These are phyloP conservation scores for Marisa cornuarietis DNA, from an alignment of 1,140 invertebrate species.

Conservation along the genomic window DNA sequence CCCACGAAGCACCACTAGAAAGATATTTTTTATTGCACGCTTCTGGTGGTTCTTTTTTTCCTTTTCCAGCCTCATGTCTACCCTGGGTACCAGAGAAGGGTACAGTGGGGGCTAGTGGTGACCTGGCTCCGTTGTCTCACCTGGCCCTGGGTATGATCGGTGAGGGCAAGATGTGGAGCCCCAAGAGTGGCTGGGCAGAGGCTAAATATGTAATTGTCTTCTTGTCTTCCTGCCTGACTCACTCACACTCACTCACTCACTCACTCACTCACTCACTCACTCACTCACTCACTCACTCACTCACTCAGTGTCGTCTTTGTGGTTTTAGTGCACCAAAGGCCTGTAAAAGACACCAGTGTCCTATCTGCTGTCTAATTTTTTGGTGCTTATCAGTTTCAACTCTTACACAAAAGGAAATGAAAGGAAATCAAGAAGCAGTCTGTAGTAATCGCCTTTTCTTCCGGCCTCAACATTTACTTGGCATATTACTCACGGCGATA, in stretches of 20 bases:
- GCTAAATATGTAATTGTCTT: constrained; percentile 71
- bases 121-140: constrained; percentile 78
- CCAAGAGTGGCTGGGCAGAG: constrained; percentile 76
- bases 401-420: no score
- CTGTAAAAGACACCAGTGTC: no score
- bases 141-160: constrained; percentile 77
- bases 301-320: not conserved
- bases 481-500: no score
- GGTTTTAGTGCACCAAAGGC: no score
- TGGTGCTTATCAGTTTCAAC: not conserved
- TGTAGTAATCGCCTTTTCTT: no score
- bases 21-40: not conserved
- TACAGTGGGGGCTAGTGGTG: constrained; percentile 79
- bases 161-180: constrained; percentile 84
- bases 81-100: constrained; percentile 81
- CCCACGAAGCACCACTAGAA: no score
- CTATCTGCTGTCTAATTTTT: not conserved
- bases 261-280: no score
- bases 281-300: no score
- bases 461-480: no score
- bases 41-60: not conserved
- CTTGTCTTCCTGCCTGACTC: not conserved
- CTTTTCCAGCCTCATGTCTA: constrained; percentile 72
- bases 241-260: no score
- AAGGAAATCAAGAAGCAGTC: no score